Evolutionary conservation across 2,888 invertebrate species (phyloP).

Genomic region (Pinctada fucata): DNA sequence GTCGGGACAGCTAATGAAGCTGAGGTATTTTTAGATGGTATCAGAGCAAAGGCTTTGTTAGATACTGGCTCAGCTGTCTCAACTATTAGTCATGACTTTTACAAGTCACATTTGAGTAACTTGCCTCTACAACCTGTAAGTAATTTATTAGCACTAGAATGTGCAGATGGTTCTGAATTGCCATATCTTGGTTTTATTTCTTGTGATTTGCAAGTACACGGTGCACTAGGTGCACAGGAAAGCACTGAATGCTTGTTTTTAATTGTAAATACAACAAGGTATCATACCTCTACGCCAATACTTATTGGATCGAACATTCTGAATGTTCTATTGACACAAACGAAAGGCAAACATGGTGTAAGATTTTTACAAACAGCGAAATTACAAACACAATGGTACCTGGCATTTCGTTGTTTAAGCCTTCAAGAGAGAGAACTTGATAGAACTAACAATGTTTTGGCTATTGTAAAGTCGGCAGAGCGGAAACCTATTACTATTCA

Average conservation of each 20-base stretch:
- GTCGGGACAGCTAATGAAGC: neutral
- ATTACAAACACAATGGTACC: slow-evolving; percentile 18
- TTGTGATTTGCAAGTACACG: slow-evolving; percentile 8
- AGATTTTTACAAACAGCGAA: slow-evolving; percentile 21
- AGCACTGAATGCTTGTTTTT: slow-evolving; percentile 22
- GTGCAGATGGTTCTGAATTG: slow-evolving; percentile 23
- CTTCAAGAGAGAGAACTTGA: neutral
- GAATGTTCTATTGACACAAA: neutral
- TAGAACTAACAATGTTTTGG: neutral
- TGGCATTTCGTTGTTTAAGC: slow-evolving; percentile 7
- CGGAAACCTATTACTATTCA: neutral
- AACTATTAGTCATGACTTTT: slow-evolving; percentile 8
- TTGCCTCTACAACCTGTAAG: slow-evolving; percentile 20
- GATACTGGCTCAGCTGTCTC: slow-evolving; percentile 19
- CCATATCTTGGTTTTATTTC: slow-evolving; percentile 25
- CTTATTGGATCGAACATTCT: slow-evolving; percentile 30
- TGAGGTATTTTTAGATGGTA: slow-evolving; percentile 10
- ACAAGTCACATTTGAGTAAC: neutral
- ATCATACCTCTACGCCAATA: slow-evolving; percentile 22
- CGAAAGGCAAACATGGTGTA: neutral
- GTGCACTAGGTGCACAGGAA: slow-evolving; percentile 3
- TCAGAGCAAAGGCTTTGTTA: neutral
- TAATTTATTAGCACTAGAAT: slow-evolving; percentile 12
- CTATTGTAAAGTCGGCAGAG: neutral
- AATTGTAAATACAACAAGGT: slow-evolving; percentile 25